Base-by-base conservation (phyloP, 2,113 vertebrate genomes). In the Hemicordylus capensis region DNA sequence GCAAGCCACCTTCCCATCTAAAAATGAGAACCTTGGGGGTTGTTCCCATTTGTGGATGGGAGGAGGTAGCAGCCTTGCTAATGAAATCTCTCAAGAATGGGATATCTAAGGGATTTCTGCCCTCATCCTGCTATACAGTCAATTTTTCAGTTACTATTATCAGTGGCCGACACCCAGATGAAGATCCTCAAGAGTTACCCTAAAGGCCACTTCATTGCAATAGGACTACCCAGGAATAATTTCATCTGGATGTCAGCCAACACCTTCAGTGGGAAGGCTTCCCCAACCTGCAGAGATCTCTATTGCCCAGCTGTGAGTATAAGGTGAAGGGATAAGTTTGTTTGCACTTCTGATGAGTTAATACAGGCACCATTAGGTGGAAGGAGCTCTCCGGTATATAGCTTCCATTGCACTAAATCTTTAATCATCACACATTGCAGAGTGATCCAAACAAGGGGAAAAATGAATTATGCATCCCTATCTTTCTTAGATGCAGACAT, bases 371-470 rank as follows among this genome's bases (percentile, higher is more conserved):
- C 4, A 20, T 83, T 42, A 61, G 54, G 67, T 59, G 28, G 54
- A 59, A n/a, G 51, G 14, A 54, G 26, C 44, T 34, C 28, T 51
- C 46, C n/a, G 4, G 48, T 78, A 77, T 85, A 42, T 69, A 67
- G 58, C 51, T 46, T 3, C 39, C 37, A 54, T 28, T 26, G 37
- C 34, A 1, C 6, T 4, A 26, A 20, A 88, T 85, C 34, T 83
- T 81, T 89, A 85, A 85, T 73, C 83, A 81, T 1, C 64, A 10
- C 3, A 48, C 76, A 88, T 83, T 64, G 24, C 20, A 80, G 39
- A 70, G 48, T 0, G 0, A n/a, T 70, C 61, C n/a, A 59, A 80
- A 73, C 17, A 51, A 4, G 6, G 8, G 26, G 54, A 59, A 19
- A 7, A 15, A 58, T 28, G 46, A 70, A 11, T 42, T 79, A 22